These are phyloP conservation scores for Drosophila busckii DNA, from an alignment of 1,140 invertebrate species.

Conservation along the genomic window DNA sequence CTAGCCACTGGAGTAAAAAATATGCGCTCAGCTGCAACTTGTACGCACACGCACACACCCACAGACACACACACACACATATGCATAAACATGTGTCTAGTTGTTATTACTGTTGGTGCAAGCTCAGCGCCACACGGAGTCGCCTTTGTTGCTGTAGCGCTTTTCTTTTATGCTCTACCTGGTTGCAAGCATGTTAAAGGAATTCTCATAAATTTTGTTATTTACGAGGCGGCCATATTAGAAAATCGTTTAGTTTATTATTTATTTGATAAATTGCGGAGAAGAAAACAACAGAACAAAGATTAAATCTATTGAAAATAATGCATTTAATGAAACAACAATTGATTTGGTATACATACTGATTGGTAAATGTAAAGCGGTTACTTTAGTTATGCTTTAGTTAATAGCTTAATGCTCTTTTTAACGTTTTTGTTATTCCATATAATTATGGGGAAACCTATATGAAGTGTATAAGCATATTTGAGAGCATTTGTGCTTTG, in stretches of 20 bases:
- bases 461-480: no score
- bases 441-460: no score
- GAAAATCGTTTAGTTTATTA: constrained; percentile 1
- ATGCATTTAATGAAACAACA: no score
- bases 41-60: constrained; percentile 10
- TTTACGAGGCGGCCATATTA: constrained; percentile 11
- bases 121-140: constrained; percentile 7
- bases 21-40: constrained; percentile 66
- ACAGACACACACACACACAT: constrained; percentile 16
- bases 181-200: not conserved
- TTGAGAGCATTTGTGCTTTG: constrained; percentile 35
- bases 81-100: constrained; percentile 58
- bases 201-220: not conserved
- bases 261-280: not conserved
- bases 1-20: constrained; percentile 58
- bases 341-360: no score
- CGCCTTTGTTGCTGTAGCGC: not conserved
- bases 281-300: no score
- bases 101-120: constrained; percentile 27
- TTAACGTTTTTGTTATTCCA: not conserved
- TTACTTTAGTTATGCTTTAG: no score
- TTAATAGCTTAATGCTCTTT: no score
- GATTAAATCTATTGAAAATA: no score
- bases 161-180: constrained; percentile 4
- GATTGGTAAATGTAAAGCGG: no score